These are phyloP conservation scores for Brachionus manjavacas DNA, from an alignment of 1,140 invertebrate genomes.

Conservation along the genomic window DNA sequence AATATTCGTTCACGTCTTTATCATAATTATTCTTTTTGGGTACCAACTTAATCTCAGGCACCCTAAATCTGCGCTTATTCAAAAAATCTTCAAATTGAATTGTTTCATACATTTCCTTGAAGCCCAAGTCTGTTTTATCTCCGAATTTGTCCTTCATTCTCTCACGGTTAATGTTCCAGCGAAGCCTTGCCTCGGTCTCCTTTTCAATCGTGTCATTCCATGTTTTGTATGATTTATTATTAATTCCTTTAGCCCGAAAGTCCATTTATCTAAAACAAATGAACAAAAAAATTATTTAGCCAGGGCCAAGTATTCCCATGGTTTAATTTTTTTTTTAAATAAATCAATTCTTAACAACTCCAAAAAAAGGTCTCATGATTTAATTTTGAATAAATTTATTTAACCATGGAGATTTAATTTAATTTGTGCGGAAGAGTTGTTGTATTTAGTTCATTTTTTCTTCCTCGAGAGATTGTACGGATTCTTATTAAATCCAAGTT, in stretches of 20 bases:
- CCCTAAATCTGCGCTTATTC: not conserved
- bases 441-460: not conserved
- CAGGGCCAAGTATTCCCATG: not conserved
- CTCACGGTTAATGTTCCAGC: slow-evolving; percentile 26
- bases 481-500: not conserved
- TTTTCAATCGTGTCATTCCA: slow-evolving; percentile 39
- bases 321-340: not conserved
- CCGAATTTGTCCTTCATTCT: slow-evolving; percentile 23
- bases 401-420: not conserved
- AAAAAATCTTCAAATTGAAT: not conserved
- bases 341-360: not conserved
- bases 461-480: not conserved
- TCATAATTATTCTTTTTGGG: not conserved
- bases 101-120: not conserved
- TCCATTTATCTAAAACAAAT: slow-evolving; percentile 34
- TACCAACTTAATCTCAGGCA: not conserved
- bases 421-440: not conserved
- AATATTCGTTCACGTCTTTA: slow-evolving; percentile 1
- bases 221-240: slow-evolving; percentile 22
- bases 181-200: slow-evolving; percentile 2
- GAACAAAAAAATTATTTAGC: not conserved
- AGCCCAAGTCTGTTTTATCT: not conserved
- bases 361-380: not conserved
- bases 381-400: not conserved
- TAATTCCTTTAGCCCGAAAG: slow-evolving; percentile 39